A percentile compares a stretch with the other conserved stretches of the same genome.
These are phyloP conservation scores for Sisyra terminalis DNA, from an alignment of 2,888 invertebrate genomes.

Conservation along the genomic window DNA sequence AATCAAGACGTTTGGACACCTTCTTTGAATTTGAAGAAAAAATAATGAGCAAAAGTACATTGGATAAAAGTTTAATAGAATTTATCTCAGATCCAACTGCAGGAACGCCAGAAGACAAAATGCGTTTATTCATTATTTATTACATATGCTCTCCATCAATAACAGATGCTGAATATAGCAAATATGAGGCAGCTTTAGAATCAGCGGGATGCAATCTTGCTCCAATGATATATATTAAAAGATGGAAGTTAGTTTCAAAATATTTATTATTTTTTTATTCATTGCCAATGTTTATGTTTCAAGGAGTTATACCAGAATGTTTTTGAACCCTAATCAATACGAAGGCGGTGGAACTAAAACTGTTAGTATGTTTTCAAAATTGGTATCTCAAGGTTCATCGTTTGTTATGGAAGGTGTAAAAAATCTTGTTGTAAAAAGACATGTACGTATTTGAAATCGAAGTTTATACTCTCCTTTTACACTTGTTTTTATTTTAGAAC, in stretches of 20 bases:
- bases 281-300: constrained; percentile 15
- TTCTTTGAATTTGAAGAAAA: constrained; percentile 98
- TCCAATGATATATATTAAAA: constrained; percentile 73
- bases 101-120: constrained; percentile 81
- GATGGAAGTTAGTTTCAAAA: constrained; percentile 62
- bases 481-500: constrained; percentile 40
- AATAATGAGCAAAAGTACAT: constrained; percentile 74
- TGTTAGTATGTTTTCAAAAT: constrained; percentile 94
- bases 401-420: constrained; percentile 99
- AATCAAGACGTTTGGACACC: constrained; percentile 81
- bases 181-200: constrained; percentile 60
- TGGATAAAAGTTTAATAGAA: constrained; percentile 76
- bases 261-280: constrained; percentile 3
- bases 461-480: background rate
- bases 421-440: constrained; percentile 95
- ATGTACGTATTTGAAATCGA: too few species aligned
- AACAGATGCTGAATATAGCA: constrained; percentile 67
- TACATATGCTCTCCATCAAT: constrained; percentile 72
- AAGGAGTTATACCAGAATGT: constrained; percentile 65
- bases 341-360: constrained; percentile 91
- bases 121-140: constrained; percentile 83
- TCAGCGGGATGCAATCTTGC: constrained; percentile 74
- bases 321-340: constrained; percentile 57
- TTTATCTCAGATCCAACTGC: constrained; percentile 72
- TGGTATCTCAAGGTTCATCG: constrained; percentile 91